phyloP scores from a whole-genome alignment of 2,888 invertebrate genomes.

The Lamproptera curius region DNA sequence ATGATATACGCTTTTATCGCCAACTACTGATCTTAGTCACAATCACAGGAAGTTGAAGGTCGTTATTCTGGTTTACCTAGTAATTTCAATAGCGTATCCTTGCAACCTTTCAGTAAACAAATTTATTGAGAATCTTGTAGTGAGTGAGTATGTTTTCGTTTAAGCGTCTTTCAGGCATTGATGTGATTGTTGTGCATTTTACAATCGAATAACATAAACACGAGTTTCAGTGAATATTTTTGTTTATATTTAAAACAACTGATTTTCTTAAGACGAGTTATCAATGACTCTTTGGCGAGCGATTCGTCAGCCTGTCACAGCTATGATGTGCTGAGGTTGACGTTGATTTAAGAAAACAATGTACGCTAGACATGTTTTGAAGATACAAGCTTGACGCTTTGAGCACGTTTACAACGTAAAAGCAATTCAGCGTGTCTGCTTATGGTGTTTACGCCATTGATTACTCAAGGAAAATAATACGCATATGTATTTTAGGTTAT shows the following conservation, averaged over 20 bases:
- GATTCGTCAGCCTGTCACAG: not conserved
- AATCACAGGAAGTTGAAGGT: no score
- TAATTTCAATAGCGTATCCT: no score
- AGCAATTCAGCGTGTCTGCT: conserved; percentile 35
- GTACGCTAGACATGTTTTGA: conserved; percentile 27
- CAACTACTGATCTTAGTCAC: no score
- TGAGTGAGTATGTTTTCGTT: no score
- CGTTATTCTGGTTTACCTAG: no score
- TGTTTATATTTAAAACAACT: not conserved
- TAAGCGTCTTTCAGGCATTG: no score
- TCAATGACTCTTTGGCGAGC: conserved; percentile 1
- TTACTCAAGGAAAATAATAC: conserved; percentile 13
- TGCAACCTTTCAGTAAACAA: no score
- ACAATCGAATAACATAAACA: not conserved
- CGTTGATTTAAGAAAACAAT: conserved; percentile 17
- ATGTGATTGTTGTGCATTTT: no score
- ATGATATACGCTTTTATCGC: no score
- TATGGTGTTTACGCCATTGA: no score
- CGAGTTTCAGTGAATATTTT: not conserved
- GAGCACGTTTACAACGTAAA: conserved; percentile 42
- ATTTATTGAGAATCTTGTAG: no score
- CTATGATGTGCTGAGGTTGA: not conserved
- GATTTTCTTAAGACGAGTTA: not conserved
- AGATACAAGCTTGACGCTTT: conserved; percentile 20
- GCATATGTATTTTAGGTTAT: no score